Evolutionary conservation across 2,888 invertebrate species (phyloP).

Genomic region (Alentia gelatinosa): DNA sequence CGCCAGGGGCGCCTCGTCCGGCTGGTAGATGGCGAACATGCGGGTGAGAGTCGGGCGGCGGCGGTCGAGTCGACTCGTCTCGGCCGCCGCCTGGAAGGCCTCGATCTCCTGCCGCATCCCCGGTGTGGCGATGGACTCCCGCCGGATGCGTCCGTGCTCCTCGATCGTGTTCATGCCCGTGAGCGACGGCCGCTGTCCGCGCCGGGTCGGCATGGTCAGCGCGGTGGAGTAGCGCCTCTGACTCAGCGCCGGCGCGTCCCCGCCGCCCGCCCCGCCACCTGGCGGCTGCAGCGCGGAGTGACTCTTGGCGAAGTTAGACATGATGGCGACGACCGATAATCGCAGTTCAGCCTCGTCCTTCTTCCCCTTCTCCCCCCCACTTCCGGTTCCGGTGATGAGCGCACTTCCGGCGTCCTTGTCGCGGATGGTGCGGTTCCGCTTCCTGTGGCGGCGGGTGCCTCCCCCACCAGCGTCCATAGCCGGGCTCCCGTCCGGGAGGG

Average conservation of each 20-base stretch:
- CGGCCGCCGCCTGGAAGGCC: background rate
- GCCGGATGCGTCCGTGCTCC: slow-evolving; percentile 41
- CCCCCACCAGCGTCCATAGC: slow-evolving; percentile 3
- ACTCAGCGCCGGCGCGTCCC: background rate
- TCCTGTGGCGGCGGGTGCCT: background rate
- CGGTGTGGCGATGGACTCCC: slow-evolving; percentile 44
- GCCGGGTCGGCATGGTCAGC: slow-evolving; percentile 35
- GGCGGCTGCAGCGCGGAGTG: slow-evolving; percentile 14
- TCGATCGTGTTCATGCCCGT: slow-evolving; percentile 41
- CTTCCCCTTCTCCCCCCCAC: background rate
- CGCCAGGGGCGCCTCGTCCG: background rate
- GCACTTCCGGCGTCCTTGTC: slow-evolving; percentile 15
- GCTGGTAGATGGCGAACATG: slow-evolving; percentile 48
- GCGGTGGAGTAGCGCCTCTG: slow-evolving; percentile 38
- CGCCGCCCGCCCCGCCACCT: background rate
- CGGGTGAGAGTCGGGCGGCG: slow-evolving; percentile 43
- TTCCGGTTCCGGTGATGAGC: background rate
- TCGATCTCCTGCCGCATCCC: slow-evolving; percentile 26
- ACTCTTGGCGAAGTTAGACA: slow-evolving; percentile 28
- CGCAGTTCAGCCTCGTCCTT: slow-evolving; percentile 14
- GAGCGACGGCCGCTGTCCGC: background rate
- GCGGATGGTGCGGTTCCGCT: slow-evolving; percentile 16
- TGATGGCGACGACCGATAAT: slow-evolving; percentile 46
- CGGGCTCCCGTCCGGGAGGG: slow-evolving; percentile 8
- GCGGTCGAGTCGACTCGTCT: slow-evolving; percentile 13